Conservation (phyloP, 2,113 vertebrate species). For the Charadrius vociferus region DNA sequence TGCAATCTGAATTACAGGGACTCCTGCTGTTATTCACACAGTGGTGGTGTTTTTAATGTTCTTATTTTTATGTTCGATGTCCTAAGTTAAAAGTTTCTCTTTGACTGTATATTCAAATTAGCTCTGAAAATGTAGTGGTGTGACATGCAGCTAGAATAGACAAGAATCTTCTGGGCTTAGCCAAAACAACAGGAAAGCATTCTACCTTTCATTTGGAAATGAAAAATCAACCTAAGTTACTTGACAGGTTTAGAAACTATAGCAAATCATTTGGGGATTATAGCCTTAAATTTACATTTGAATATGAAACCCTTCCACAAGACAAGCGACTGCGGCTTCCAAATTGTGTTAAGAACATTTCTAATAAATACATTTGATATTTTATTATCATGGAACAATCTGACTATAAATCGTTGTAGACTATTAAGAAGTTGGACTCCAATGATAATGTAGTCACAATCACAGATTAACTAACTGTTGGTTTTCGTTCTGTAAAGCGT, state of each 20-base stretch:
- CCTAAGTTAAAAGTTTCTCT: background rate
- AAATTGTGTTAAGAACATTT: background rate
- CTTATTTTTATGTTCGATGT: background rate
- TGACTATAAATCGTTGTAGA: background rate
- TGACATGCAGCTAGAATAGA: background rate
- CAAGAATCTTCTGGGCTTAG: background rate
- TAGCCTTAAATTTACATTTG: background rate
- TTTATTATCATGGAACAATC: background rate
- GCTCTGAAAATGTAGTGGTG: background rate
- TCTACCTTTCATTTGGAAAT: background rate
- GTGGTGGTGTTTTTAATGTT: background rate
- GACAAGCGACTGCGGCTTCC: background rate
- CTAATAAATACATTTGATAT: background rate
- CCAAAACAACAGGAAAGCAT: background rate
- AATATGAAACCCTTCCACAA: background rate
- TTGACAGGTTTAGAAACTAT: background rate
- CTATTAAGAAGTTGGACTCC: background rate
- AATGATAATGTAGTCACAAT: background rate
- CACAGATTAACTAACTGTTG: background rate
- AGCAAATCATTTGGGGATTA: background rate
- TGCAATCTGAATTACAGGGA: background rate
- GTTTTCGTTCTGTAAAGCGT: background rate
- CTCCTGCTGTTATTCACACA: background rate
- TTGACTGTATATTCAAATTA: background rate
- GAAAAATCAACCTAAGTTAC: background rate